phyloP scores from a whole-genome alignment of 2,797 vertebrate species.

The Pangasius macronema region DNA sequence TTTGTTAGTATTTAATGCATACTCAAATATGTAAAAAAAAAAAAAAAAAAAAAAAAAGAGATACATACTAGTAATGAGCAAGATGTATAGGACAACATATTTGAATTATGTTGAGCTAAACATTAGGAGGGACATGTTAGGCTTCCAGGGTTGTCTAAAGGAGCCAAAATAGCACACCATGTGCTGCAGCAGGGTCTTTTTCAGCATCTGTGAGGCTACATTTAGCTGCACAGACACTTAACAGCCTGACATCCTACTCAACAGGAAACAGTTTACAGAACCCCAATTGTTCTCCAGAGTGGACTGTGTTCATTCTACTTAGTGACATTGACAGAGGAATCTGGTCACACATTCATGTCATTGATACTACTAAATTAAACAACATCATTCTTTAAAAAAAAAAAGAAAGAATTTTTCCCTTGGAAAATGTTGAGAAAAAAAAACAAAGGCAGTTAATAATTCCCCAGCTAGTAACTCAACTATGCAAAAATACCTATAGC shows the following conservation, averaged over 20 bases:
- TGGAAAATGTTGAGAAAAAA: background rate
- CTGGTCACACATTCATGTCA: background rate
- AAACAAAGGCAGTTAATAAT: background rate
- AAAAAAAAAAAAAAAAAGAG: background rate
- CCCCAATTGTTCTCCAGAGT: constrained; percentile 1
- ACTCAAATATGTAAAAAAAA: background rate
- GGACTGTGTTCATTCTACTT: constrained; percentile 4
- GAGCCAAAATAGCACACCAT: constrained; percentile 50
- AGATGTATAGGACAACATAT: background rate
- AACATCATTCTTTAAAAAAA: background rate
- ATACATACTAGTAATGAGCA: background rate
- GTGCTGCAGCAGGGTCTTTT: constrained; percentile 47
- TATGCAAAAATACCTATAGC: background rate
- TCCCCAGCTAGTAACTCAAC: background rate
- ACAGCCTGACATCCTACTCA: constrained; percentile 22
- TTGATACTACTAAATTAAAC: background rate
- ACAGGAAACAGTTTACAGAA: constrained; percentile 13
- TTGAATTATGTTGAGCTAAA: background rate
- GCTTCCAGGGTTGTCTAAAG: constrained; percentile 38
- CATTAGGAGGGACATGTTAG: constrained; percentile 33
- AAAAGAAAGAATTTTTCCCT: background rate
- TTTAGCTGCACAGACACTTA: constrained; percentile 24
- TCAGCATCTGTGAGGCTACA: constrained; percentile 27
- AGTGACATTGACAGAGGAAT: background rate
- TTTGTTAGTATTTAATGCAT: background rate